Base-by-base conservation (phyloP, 2,888 invertebrate genomes). In the Notocelia uddmanniana region DNA sequence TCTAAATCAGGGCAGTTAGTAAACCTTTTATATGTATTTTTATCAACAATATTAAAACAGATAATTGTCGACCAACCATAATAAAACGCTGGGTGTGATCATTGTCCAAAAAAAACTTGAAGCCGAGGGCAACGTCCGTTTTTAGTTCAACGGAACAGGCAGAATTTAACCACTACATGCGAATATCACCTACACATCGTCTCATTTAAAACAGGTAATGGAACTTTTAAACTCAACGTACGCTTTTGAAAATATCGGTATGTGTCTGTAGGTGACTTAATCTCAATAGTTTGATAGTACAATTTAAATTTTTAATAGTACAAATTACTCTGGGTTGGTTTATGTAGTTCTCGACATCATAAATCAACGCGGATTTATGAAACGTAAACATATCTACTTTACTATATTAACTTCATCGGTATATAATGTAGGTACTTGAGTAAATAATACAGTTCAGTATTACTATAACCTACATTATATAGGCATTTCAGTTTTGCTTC, bases 121-220 rank as follows among this genome's bases (percentile, higher is more conserved):
- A 81, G 76, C 80, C 73, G 89, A 87, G 93, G 91, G 90, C 93
- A 93, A 88, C 81, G 93, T 85, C 91, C 93, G 89, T 86, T 87
- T 90, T 89, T 84, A 85, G 88, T 90, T 89, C 85, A 86, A 83
- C 85, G 85, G 87, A 85, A 86, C 84, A 77, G 79, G 75, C 80
- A 79, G 79, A 81, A 79, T 77, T 75, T 78, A 77, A 84, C 82
- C 70, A 83, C 78, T 77, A 84, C 82, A 83, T 62, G 74, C 79
- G 78, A 80, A 80, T 80, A 78, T 79, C 76, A 81, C 80, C 62
- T 78, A 77, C 77, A 80, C 79, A 80, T 74, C 74, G 76, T 77
- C 76, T 76, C 77, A 79, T 77, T 60, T 50, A 31, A 15, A 72
- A 57, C 67, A 68, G 62, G 67, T 68, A 72, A 55, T 72, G 72